A percentile compares a stretch with the other conserved stretches of the same genome.
These are phyloP conservation scores for Halocaridina rubra DNA, from an alignment of 2,888 invertebrate genomes.

Conservation along the genomic window DNA sequence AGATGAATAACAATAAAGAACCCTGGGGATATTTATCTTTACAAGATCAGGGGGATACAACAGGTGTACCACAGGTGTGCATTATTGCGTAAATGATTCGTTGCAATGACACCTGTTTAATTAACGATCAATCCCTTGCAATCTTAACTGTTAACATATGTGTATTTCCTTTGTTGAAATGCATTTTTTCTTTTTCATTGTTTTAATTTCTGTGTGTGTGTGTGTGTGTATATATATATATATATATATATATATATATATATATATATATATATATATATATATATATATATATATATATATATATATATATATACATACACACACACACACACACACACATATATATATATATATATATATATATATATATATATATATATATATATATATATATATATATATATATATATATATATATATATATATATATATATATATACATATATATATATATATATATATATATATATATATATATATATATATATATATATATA, in stretches of 20 bases:
- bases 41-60: no score
- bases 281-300: conserved; percentile 19
- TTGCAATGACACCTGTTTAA: no score
- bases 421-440: not conserved
- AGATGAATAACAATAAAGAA: no score
- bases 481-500: not conserved
- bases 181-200: no score
- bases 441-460: not conserved
- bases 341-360: conserved; percentile 29
- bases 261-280: not conserved
- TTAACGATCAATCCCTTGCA: no score
- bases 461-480: not conserved
- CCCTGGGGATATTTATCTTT: no score
- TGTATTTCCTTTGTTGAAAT: no score
- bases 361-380: conserved; percentile 1
- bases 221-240: not conserved
- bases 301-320: conserved; percentile 10
- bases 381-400: conserved; percentile 10
- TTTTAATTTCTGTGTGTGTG: no score
- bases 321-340: not conserved
- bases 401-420: conserved; percentile 23
- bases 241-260: conserved; percentile 20
- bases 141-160: no score
- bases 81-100: no score
- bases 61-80: no score